Conservation (phyloP, 37 sponge, comb jelly and placozoan species). For the Aphrocallistes beatrix region DNA sequence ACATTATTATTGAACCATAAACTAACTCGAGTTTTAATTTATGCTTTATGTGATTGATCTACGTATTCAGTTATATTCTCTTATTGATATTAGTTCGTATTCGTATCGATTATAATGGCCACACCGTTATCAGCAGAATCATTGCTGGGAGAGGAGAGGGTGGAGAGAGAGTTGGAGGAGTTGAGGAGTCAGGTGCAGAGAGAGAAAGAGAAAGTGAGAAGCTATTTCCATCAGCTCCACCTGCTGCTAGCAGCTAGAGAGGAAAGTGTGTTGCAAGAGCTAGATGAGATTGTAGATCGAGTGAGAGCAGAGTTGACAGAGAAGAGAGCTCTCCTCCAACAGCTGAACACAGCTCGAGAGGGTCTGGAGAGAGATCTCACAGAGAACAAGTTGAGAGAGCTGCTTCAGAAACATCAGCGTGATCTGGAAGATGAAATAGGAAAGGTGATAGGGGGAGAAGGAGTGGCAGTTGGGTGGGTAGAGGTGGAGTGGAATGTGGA, state of each 20-base stretch:
- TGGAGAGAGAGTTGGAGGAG: not conserved
- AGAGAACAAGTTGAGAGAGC: not conserved
- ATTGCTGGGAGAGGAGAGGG: too few species aligned
- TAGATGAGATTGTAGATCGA: not conserved
- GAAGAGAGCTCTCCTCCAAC: not conserved
- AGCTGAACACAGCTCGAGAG: not conserved
- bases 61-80: too few species aligned
- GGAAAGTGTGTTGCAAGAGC: not conserved
- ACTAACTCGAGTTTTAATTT: too few species aligned
- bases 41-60: too few species aligned
- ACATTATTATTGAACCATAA: too few species aligned
- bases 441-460: not conserved
- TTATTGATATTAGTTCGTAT: too few species aligned
- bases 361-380: constrained; percentile 4
- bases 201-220: constrained; percentile 10
- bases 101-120: too few species aligned
- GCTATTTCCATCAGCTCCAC: not conserved
- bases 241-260: not conserved
- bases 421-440: not conserved
- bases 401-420: not conserved
- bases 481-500: constrained; percentile 1
- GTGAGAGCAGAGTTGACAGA: not conserved
- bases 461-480: constrained; percentile 1
- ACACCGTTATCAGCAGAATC: too few species aligned
- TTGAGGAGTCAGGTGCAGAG: not conserved